Evolutionary conservation across 2,888 invertebrate genomes (phyloP).

Genomic region (Acleris holmiana): DNA sequence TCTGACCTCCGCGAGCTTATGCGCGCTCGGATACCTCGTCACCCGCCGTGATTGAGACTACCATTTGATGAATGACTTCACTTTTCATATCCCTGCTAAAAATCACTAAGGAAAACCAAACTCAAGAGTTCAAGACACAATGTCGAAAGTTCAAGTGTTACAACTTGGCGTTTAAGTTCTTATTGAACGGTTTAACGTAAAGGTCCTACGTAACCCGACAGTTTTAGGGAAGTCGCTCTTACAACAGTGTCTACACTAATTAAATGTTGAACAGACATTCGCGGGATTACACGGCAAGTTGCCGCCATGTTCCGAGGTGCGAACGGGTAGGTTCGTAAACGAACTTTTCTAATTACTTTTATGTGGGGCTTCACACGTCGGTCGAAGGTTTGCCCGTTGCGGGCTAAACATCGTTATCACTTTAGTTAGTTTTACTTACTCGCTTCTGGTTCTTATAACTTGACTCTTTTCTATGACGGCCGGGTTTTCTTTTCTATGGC

Average conservation of each 20-base stretch:
- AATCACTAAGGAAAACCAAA: slow-evolving; percentile 24
- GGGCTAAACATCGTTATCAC: slow-evolving; percentile 37
- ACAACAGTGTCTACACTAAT: slow-evolving; percentile 55
- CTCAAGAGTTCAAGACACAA: slow-evolving; percentile 15
- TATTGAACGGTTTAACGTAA: slow-evolving; percentile 3
- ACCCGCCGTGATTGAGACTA: slow-evolving; percentile 70
- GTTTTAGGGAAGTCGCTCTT: slow-evolving; percentile 51
- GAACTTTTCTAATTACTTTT: slow-evolving; percentile 60
- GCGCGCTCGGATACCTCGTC: slow-evolving; percentile 59
- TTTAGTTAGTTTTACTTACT: slow-evolving; percentile 37
- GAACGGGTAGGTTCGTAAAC: slow-evolving; percentile 49
- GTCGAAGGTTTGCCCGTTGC: slow-evolving; percentile 39
- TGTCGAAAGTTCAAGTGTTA: slow-evolving; percentile 9
- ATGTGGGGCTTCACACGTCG: slow-evolving; percentile 44
- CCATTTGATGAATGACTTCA: slow-evolving; percentile 71
- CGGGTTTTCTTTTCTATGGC: slow-evolving; percentile 6
- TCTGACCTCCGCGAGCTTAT: slow-evolving; percentile 53
- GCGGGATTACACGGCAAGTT: slow-evolving; percentile 39
- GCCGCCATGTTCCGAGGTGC: slow-evolving; percentile 42
- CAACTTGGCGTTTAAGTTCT: slow-evolving; percentile 14
- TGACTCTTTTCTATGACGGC: slow-evolving; percentile 26
- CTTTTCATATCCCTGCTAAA: slow-evolving; percentile 54
- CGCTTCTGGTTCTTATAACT: slow-evolving; percentile 30
- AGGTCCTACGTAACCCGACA: slow-evolving; percentile 46
- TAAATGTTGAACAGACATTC: slow-evolving; percentile 49